Conservation (phyloP, 2,797 vertebrate genomes). For the Bradypodion ventrale region DNA sequence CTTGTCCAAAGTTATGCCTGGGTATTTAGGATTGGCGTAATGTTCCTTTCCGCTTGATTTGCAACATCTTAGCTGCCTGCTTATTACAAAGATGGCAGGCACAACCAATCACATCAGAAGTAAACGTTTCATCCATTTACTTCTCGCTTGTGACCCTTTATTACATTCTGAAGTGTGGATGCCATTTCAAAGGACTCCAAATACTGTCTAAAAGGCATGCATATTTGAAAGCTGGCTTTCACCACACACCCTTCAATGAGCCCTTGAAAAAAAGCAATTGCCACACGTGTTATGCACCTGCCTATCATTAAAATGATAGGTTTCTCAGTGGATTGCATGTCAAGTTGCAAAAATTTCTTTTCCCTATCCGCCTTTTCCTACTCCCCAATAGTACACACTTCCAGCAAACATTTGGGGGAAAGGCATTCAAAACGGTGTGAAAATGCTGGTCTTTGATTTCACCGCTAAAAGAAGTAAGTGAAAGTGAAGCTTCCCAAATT, state of each 20-base stretch:
- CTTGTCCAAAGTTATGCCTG: no score
- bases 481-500: slow-evolving; percentile 65
- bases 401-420: background rate
- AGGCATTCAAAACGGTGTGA: background rate
- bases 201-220: background rate
- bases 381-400: background rate
- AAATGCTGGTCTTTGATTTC: slow-evolving; percentile 38
- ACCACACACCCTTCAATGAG: background rate
- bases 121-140: no score
- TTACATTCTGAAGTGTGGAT: background rate
- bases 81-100: no score
- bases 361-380: background rate
- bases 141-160: background rate
- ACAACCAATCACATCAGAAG: no score
- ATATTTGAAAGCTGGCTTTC: background rate
- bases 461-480: slow-evolving; percentile 44
- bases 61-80: no score
- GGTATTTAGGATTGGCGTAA: no score
- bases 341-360: slow-evolving; percentile 10
- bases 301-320: background rate
- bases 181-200: background rate
- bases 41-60: no score
- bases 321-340: background rate
- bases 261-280: background rate
- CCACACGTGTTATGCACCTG: background rate